A percentile compares a stretch with the other conserved stretches of the same genome.
Evolutionary conservation across 2,797 vertebrate genomes (phyloP).

Genomic region (Intellagama lesueurii): DNA sequence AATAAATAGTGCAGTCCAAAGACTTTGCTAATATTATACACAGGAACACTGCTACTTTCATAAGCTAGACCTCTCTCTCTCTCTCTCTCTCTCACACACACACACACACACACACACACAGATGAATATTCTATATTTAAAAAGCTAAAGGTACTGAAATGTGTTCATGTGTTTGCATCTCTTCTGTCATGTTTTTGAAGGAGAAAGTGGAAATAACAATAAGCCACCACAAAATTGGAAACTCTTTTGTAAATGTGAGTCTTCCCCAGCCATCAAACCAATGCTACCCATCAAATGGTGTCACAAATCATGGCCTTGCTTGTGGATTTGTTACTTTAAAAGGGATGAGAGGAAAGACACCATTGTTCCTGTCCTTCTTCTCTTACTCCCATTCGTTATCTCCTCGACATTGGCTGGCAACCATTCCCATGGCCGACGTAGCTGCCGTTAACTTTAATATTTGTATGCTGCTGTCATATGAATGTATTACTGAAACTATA

Average conservation of each 20-base stretch:
- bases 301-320: not conserved
- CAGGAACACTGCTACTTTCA: not conserved
- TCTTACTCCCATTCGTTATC: not conserved
- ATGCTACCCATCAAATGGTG: not conserved
- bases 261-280: not conserved
- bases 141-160: not conserved
- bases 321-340: not conserved
- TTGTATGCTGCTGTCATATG: too few relatives aligned
- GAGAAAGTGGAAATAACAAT: slow-evolving; percentile 4
- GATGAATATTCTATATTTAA: too few relatives aligned
- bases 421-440: too few relatives aligned
- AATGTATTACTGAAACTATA: too few relatives aligned
- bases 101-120: too few relatives aligned
- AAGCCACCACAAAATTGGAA: not conserved
- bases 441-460: too few relatives aligned
- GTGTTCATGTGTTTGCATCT: not conserved
- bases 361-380: not conserved
- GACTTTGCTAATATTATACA: rapidly evolving
- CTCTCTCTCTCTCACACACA: too few relatives aligned
- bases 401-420: too few relatives aligned
- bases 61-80: not conserved
- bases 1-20: not conserved
- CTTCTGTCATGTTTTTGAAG: not conserved
- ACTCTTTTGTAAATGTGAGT: not conserved
- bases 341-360: not conserved